Evolutionary conservation across 2,113 vertebrate genomes (phyloP).

Genomic region (Pavo muticus): DNA sequence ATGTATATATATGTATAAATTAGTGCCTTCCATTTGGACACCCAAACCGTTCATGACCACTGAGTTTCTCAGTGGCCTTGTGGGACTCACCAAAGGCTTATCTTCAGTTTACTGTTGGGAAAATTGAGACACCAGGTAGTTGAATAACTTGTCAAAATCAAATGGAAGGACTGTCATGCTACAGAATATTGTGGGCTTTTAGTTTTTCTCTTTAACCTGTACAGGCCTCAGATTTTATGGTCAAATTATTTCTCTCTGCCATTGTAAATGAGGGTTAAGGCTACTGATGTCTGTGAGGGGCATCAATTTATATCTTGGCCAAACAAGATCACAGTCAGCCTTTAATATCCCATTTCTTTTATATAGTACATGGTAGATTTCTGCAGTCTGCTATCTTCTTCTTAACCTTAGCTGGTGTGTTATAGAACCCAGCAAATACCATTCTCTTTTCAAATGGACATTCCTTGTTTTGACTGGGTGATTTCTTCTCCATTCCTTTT

Average conservation of each 20-base stretch:
- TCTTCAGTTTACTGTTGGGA: background rate
- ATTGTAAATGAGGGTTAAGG: background rate
- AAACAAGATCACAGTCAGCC: background rate
- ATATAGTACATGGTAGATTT: background rate
- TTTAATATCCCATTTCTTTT: constrained; percentile 26
- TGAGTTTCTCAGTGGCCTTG: background rate
- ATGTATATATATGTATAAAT: background rate
- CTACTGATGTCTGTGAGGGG: background rate
- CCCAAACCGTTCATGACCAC: background rate
- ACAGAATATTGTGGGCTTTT: background rate
- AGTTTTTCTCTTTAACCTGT: background rate
- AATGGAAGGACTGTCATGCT: background rate
- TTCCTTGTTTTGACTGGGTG: background rate
- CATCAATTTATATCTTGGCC: constrained; percentile 8
- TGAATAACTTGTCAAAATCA: background rate
- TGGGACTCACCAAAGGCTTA: background rate
- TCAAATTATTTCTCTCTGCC: background rate
- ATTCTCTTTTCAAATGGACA: background rate
- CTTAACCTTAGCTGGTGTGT: background rate
- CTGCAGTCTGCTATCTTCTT: background rate
- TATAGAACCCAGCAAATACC: background rate
- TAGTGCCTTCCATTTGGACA: background rate
- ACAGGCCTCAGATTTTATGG: background rate
- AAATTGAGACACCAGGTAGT: background rate
- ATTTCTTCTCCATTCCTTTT: background rate